Percentiles rank a stretch among this genome's conserved stretches.
Conservation (phyloP, 2,888 invertebrate genomes). For the Thereva unica region DNA sequence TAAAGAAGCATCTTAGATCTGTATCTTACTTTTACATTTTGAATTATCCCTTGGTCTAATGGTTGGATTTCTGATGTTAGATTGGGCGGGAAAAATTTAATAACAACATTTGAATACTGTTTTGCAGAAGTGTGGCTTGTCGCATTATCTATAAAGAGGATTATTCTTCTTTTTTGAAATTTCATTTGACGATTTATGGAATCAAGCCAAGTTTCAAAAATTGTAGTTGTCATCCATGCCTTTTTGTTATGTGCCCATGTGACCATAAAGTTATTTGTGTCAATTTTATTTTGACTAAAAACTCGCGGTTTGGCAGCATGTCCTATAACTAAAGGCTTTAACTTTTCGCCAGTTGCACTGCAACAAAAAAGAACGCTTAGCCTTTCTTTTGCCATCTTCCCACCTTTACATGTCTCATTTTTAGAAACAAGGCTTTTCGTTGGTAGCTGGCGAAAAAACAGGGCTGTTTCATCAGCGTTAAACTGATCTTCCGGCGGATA, state of each 20-base stretch:
- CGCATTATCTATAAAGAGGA: conserved; percentile 10
- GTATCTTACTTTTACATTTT: background rate
- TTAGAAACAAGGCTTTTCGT: conserved; percentile 46
- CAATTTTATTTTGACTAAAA: conserved; percentile 24
- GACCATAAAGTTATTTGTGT: conserved; percentile 19
- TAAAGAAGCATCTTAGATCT: conserved; percentile 11
- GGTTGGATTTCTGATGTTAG: conserved; percentile 19
- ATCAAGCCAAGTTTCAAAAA: conserved; percentile 2
- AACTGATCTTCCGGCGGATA: background rate
- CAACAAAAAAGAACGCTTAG: conserved; percentile 49
- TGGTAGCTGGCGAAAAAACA: conserved; percentile 46
- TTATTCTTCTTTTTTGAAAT: background rate
- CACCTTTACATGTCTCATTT: conserved; percentile 47
- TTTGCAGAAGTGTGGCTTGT: conserved; percentile 11
- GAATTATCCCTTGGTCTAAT: background rate
- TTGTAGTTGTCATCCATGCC: background rate
- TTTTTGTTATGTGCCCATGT: too few species aligned
- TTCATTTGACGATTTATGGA: conserved; percentile 2
- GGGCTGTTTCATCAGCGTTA: conserved; percentile 46
- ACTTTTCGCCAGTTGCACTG: conserved; percentile 50
- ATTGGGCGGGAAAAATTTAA: conserved; percentile 13
- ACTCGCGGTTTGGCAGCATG: conserved; percentile 48
- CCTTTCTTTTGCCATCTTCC: conserved; percentile 47
- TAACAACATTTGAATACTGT: conserved; percentile 21
- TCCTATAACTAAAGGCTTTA: conserved; percentile 48